Conservation (phyloP, 2,113 vertebrate genomes). For the Anolis sagrei region DNA sequence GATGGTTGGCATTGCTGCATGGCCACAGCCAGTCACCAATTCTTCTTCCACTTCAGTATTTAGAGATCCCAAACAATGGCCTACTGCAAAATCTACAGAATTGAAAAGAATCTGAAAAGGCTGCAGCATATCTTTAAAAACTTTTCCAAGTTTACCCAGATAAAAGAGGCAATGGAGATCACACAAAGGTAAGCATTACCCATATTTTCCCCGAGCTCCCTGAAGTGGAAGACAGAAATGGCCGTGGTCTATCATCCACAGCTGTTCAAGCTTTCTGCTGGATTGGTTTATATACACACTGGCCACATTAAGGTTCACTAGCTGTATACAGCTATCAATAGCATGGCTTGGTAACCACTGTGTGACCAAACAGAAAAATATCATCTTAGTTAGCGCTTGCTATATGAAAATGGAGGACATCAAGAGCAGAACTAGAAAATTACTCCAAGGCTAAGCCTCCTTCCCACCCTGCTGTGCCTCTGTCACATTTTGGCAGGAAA, state of each 20-base stretch:
- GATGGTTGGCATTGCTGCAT: background rate
- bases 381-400: slow-evolving; percentile 34
- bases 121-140: background rate
- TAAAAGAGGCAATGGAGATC: background rate
- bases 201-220: background rate
- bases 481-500: slow-evolving; percentile 24
- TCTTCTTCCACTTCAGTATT: too few species aligned
- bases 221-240: slow-evolving; percentile 16
- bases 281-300: background rate
- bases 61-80: background rate
- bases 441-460: slow-evolving; percentile 9
- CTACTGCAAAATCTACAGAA: slow-evolving; percentile 12
- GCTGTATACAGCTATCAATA: slow-evolving; percentile 13
- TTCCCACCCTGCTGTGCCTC: slow-evolving; percentile 1
- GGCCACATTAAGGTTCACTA: slow-evolving; percentile 13
- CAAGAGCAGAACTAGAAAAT: slow-evolving; percentile 25
- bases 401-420: slow-evolving; percentile 31
- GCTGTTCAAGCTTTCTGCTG: background rate
- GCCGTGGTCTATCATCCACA: slow-evolving; percentile 1
- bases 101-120: background rate
- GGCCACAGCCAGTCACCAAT: background rate
- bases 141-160: background rate
- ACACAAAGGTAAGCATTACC: background rate
- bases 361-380: slow-evolving; percentile 17
- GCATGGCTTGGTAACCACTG: slow-evolving; percentile 13